Base-by-base conservation (phyloP, 1,140 invertebrate species). In the Brachionus rubens region DNA sequence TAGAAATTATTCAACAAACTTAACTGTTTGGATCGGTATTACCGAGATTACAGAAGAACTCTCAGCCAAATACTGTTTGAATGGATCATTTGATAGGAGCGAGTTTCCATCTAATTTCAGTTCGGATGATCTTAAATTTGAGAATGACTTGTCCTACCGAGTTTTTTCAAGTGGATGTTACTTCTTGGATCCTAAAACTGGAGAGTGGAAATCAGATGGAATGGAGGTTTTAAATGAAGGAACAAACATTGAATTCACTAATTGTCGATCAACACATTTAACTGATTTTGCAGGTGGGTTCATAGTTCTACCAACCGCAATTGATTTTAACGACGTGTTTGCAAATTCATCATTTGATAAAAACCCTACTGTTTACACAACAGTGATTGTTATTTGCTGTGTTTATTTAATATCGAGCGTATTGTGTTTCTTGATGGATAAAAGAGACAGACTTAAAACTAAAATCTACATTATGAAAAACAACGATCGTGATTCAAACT, bases 291-390 rank as follows among this genome's bases (percentile, higher is more conserved):
- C 80, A 9, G 81, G 82, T 12, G 82, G 83, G 10, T 84, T 82
- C 78, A 78, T 82, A 0, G 82, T 85, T 0, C 80, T 81, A 6
- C 84, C 85, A 2, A 84, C 85, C 68, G 80, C 80, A n/a, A 82
- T 86, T 12, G 83, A 86, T 79, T 86, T 82, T 79, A 79, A 81
- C 76, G 82, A 81, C 70, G 80, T 85, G 6, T 83, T 86, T 41
- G 78, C 80, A 26, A 83, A 85, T 78, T 83, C 84, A 6, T 85
- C 86, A 47, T 88, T 88, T 79, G 79, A 81, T 3, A 85, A 86
- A 79, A 88, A 88, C 80, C 82, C 87, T 5, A 88, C 87, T 1
- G 83, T 88, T 41, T 88, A 87, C 78, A 81, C 86, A 65, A 87
- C 86, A 0, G 81, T 86, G 43, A 87, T 87, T 28, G 79, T 87